Conservation (phyloP, 2,888 invertebrate genomes). For the Brenthis hecate region DNA sequence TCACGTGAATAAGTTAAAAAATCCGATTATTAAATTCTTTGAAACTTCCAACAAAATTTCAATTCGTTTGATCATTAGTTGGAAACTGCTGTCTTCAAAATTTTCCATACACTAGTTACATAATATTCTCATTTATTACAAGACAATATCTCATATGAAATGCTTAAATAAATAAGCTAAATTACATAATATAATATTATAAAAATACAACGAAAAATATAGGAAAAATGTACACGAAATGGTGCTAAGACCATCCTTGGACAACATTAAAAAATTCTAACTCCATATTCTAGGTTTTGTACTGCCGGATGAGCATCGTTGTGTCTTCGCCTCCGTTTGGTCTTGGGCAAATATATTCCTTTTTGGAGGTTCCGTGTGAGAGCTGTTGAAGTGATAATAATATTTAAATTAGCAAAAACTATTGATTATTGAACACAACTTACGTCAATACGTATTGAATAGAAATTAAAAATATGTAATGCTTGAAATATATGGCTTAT, state of each 20-base stretch:
- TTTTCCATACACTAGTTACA: too few relatives aligned
- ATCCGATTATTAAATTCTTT: too few relatives aligned
- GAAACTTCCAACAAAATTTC: too few relatives aligned
- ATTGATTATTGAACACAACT: not conserved
- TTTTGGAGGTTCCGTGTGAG: slow-evolving; percentile 57
- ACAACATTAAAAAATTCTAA: slow-evolving; percentile 40
- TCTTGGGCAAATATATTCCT: slow-evolving; percentile 55
- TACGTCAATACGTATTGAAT: slow-evolving; percentile 4
- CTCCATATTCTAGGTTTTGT: slow-evolving; percentile 64
- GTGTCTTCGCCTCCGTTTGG: slow-evolving; percentile 49
- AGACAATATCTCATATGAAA: too few relatives aligned
- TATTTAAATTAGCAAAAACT: slow-evolving; percentile 10
- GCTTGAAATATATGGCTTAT: too few relatives aligned
- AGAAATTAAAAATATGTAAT: not conserved
- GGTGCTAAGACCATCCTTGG: not conserved
- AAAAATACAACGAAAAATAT: slow-evolving; percentile 12
- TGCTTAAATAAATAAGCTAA: too few relatives aligned
- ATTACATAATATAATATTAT: not conserved
- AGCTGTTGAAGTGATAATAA: slow-evolving; percentile 40
- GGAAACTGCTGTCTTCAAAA: too few relatives aligned
- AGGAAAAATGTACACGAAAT: not conserved
- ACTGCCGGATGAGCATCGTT: slow-evolving; percentile 58
- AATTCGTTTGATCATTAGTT: too few relatives aligned
- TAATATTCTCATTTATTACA: too few relatives aligned
- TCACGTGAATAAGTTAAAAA: too few relatives aligned